phyloP scores from a whole-genome alignment of 2,888 invertebrate genomes.

The Rhodophaea formosa region DNA sequence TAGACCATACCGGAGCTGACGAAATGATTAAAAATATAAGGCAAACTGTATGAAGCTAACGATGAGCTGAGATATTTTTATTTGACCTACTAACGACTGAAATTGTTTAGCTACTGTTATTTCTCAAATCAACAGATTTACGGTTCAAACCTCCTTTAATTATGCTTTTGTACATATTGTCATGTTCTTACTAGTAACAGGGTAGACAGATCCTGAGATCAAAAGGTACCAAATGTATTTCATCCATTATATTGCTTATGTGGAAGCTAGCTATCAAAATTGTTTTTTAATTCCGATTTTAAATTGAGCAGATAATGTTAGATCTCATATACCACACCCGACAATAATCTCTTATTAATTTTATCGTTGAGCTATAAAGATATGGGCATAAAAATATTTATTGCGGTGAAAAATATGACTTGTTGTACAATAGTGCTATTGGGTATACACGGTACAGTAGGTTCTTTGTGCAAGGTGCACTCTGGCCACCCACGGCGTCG shows the following conservation, averaged over 20 bases:
- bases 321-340: not conserved
- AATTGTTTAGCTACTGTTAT: too few relatives aligned
- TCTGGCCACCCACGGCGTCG: conserved; percentile 54
- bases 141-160: too few relatives aligned
- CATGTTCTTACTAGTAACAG: too few relatives aligned
- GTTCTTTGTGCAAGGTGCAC: conserved; percentile 59
- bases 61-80: not conserved
- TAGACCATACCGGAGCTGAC: conserved; percentile 80
- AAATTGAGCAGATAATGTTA: too few relatives aligned
- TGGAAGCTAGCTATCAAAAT: too few relatives aligned
- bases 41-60: not conserved
- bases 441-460: conserved; percentile 39
- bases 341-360: conserved; percentile 8
- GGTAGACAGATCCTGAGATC: too few relatives aligned
- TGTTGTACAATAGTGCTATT: conserved; percentile 15
- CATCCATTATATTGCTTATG: too few relatives aligned
- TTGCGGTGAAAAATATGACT: conserved; percentile 20
- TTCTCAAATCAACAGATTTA: too few relatives aligned
- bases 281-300: too few relatives aligned
- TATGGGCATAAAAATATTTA: conserved; percentile 6
- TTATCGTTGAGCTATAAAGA: conserved; percentile 7
- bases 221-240: too few relatives aligned
- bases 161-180: too few relatives aligned
- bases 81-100: too few relatives aligned
- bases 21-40: not conserved